Evolutionary conservation across 2,888 invertebrate genomes (phyloP), one percentile per base, ranked within the genome.

Genomic region (Noctua janthina): DNA sequence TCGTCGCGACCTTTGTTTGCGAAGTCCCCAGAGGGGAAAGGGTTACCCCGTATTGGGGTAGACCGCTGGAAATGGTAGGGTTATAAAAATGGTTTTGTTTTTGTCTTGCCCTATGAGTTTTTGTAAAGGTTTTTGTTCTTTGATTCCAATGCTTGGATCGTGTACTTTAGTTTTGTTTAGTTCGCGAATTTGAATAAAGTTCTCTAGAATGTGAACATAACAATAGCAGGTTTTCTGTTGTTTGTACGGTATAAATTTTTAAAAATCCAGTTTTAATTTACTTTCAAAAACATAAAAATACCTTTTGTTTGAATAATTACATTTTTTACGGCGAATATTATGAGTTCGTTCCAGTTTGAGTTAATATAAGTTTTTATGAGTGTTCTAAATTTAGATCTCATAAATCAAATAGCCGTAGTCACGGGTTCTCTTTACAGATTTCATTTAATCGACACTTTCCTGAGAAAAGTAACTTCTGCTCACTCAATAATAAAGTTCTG

Each of bases 241-340:
- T 54, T 51, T 39, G 6, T 5, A 8, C 17, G 20, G n/a, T 11
- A 13, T 10, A 62, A 29, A 11, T 39, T 76, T 39, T 17, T 10
- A 46, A n/a, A 46, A 74, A 10, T 49, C 39, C 35, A 35, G 20
- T 54, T 29, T 43, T 20, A 54, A n/a, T 49, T 59, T 23, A 29
- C n/a, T 71, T 35, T 1, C 17, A 54, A 46, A 51, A 49, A 6
- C 56, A 39, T 39, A 54, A 35, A 54, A 66, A 46, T 29, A 68
- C 29, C 64, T 39, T 70, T 74, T 49, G 20, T 39, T 74, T 43
- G 17, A 86, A 68, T 74, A 72, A 75, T 75, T 43, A 69, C 29
- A 59, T 49, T 81, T 80, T 84, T 85, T 81, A 80, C 39, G 46
- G 54, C 35, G 1, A 71, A 7, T 43, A 54, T 85, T 68, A 85